phyloP scores from a whole-genome alignment of 2,797 vertebrate genomes.

The Acipenser ruthenus region DNA sequence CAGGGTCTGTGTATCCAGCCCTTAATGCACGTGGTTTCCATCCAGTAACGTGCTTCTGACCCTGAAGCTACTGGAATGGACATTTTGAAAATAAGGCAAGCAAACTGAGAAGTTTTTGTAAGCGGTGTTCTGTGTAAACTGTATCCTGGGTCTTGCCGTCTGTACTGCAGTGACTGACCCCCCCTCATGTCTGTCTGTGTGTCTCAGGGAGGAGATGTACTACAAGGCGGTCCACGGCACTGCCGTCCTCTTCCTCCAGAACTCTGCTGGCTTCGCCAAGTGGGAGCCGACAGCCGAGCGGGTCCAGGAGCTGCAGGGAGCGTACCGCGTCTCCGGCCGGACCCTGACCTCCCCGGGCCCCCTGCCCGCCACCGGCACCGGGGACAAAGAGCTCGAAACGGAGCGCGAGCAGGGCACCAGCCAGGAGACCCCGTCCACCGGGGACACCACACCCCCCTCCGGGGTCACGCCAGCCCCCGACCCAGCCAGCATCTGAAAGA shows the following conservation, averaged over 20 bases:
- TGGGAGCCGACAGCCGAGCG: constrained; percentile 83
- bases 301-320: constrained; percentile 69
- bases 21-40: too few species aligned
- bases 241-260: constrained; percentile 86
- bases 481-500: constrained; percentile 28
- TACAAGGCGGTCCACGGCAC: constrained; percentile 91
- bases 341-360: constrained; percentile 44
- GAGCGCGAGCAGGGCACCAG: constrained; percentile 61
- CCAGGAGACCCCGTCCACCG: constrained; percentile 37
- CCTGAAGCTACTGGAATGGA: too few species aligned
- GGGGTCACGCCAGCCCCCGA: constrained; percentile 45
- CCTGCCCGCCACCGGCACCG: constrained; percentile 39
- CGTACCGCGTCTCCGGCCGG: constrained; percentile 69
- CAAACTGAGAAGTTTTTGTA: too few species aligned
- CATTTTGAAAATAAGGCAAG: neutral
- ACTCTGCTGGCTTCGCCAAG: constrained; percentile 80
- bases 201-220: constrained; percentile 86
- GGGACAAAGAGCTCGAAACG: constrained; percentile 70
- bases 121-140: neutral
- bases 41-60: too few species aligned
- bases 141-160: neutral
- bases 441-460: constrained; percentile 48
- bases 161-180: neutral
- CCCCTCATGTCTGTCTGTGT: neutral
- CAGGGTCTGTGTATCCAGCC: too few species aligned